Conservation (phyloP, 1,140 invertebrate genomes). For the Cydia fagiglandana region DNA sequence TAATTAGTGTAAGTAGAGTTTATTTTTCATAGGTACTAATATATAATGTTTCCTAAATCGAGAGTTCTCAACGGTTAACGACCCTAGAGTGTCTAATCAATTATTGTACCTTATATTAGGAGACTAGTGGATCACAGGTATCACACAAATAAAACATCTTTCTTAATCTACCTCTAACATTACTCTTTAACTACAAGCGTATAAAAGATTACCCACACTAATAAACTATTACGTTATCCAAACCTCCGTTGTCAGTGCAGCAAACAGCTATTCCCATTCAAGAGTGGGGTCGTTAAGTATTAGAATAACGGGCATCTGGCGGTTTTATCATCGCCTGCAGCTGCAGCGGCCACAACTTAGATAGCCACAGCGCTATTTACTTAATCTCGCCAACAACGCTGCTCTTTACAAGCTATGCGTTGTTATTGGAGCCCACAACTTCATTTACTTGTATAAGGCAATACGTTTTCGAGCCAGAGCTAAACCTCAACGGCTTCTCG, state of each 20-base stretch:
- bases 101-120: too few species aligned
- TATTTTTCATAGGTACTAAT: too few species aligned
- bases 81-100: too few species aligned
- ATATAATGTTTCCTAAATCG: too few species aligned
- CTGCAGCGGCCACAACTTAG: conserved; percentile 39
- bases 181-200: not conserved
- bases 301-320: conserved; percentile 48
- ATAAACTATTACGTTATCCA: not conserved
- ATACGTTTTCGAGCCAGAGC: not conserved
- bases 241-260: conserved; percentile 24
- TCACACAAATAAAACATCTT: too few species aligned
- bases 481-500: not conserved
- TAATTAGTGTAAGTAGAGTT: too few species aligned
- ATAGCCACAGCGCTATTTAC: conserved; percentile 9
- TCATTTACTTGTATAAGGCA: not conserved
- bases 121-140: too few species aligned
- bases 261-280: conserved; percentile 40
- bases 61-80: too few species aligned
- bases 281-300: conserved; percentile 43
- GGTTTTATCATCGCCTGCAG: conserved; percentile 50
- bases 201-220: not conserved
- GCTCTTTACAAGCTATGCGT: not conserved
- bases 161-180: not conserved
- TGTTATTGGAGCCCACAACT: not conserved
- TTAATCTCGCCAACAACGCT: conserved; percentile 11